Base-by-base conservation (phyloP, 2,797 vertebrate genomes). In the Karalla daura region DNA sequence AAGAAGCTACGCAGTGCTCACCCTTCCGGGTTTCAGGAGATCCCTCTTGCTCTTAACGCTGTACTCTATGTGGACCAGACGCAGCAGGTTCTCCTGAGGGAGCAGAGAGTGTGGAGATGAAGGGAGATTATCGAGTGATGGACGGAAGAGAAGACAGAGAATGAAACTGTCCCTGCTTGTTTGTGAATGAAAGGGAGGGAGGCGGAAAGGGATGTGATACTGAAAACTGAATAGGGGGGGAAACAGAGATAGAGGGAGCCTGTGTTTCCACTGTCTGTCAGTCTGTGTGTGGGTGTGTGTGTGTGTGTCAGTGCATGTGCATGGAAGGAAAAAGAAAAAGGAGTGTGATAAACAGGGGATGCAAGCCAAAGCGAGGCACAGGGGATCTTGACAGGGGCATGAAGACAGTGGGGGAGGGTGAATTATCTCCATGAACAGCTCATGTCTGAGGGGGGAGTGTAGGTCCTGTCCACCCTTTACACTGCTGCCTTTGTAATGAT, bases 31-130 rank as follows among this genome's bases (percentile, higher is more conserved):
- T 89, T 96, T 96, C 73, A 98, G 93, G 54, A 98, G 93, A 67
- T 94, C 83, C 1, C 93, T 94, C 89, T 96, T 96, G 64, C 97
- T 96, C 60, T 86, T 93, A 56, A 99, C 89, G 1, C 96, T 98
- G 92, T 97, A 94, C 76, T 98, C 96, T 8, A 99, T 97, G 86
- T 98, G 96, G 75, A 98, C 95, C 90, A 99, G 91, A 70, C 97
- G 96, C 89, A 98, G 95, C 80, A 99, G 65, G 80, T 98, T 99
- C 91, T 98, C 98, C 98, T 99, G 67, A 44, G 37, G 67, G 46
- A 65, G 37, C 69, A 40, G 21, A 69, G 43, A 73, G 72, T 32
- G 52, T 7, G 63, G 35, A 74, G 54, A 78, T 65, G 36, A 33
- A 51, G 24, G 44, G 46, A 50, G 71, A 75, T 82, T 80, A 80